These are phyloP conservation scores for Meiosimyza decipiens DNA, from an alignment of 2,888 invertebrate genomes.

Conservation along the genomic window DNA sequence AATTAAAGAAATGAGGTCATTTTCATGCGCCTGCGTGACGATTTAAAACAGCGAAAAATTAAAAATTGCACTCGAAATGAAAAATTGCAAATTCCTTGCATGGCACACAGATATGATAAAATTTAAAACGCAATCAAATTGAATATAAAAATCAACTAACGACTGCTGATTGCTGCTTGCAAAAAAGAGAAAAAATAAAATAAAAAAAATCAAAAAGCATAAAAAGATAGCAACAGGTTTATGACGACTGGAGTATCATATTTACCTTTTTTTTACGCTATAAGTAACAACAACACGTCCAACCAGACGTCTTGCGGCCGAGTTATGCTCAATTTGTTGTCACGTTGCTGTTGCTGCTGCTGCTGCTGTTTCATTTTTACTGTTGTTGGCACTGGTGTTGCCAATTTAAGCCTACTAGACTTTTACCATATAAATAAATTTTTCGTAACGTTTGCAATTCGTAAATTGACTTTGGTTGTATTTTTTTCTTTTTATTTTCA, in stretches of 20 bases:
- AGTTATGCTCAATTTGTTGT: slow-evolving; percentile 27
- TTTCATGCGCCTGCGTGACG: too few relatives aligned
- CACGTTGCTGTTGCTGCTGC: slow-evolving; percentile 15
- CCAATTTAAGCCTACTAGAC: slow-evolving; percentile 15
- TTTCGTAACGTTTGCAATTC: slow-evolving; percentile 2
- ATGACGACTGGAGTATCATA: neutral
- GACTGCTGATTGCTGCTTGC: slow-evolving; percentile 1
- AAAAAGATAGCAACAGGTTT: too few relatives aligned
- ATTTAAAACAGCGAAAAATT: too few relatives aligned
- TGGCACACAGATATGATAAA: neutral
- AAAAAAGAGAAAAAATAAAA: too few relatives aligned
- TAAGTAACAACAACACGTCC: neutral
- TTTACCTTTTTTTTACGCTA: neutral
- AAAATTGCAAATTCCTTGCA: neutral
- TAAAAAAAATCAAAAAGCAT: neutral
- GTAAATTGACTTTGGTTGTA: slow-evolving; percentile 9
- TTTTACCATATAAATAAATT: neutral
- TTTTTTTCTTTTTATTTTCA: neutral
- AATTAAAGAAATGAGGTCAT: too few relatives aligned
- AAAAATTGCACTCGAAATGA: neutral
- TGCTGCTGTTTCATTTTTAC: slow-evolving; percentile 16
- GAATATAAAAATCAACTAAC: slow-evolving; percentile 7
- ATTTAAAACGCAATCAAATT: slow-evolving; percentile 14
- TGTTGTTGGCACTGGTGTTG: slow-evolving; percentile 16
- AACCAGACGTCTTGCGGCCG: slow-evolving; percentile 9